Conservation (phyloP, 2,888 invertebrate genomes). For the Meiosimyza platycephala region DNA sequence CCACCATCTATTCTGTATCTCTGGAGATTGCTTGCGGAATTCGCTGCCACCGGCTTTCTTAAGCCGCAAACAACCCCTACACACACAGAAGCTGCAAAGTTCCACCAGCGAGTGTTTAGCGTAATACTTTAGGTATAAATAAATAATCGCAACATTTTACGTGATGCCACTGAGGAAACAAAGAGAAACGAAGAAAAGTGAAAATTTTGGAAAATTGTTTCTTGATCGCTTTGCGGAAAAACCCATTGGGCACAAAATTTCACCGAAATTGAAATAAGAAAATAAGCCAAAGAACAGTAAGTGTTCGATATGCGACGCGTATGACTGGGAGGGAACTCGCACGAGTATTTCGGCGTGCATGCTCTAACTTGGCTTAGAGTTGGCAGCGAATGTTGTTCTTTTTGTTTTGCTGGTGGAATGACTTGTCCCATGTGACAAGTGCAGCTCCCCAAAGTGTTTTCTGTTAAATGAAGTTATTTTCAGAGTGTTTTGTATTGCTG, state of each 20-base stretch:
- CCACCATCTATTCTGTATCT: too few species aligned
- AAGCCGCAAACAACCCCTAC: neutral
- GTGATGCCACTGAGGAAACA: conserved; percentile 32
- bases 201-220: conserved; percentile 62
- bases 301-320: too few species aligned
- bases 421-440: conserved; percentile 34
- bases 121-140: conserved; percentile 59
- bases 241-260: conserved; percentile 17
- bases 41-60: neutral
- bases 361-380: neutral
- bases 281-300: neutral
- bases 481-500: conserved; percentile 1
- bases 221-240: conserved; percentile 65
- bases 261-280: neutral
- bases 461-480: conserved; percentile 39
- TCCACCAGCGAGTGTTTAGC: conserved; percentile 36
- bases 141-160: conserved; percentile 58
- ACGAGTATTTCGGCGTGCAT: too few species aligned
- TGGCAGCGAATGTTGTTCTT: neutral
- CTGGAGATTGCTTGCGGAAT: neutral
- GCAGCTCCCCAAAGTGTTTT: conserved; percentile 37
- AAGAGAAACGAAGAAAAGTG: conserved; percentile 34
- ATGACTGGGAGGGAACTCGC: too few species aligned
- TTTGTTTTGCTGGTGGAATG: conserved; percentile 6
- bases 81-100: neutral